These are phyloP conservation scores for Borostomias antarcticus DNA, from an alignment of 2,797 vertebrate species.

Conservation along the genomic window DNA sequence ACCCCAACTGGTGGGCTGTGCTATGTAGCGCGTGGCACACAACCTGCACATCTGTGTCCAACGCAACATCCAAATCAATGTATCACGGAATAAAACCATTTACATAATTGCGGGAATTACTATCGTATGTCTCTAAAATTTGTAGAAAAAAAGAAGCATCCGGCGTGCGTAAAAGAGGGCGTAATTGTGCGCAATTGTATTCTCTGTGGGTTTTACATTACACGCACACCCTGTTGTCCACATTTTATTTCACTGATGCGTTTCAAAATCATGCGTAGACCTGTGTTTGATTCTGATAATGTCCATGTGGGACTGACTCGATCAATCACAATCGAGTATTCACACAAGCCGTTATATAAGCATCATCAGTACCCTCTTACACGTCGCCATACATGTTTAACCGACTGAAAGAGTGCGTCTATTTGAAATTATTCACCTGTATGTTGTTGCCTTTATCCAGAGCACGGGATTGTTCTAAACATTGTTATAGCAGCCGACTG, in stretches of 20 bases:
- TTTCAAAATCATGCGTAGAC: too few relatives aligned
- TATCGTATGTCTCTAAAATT: too few relatives aligned
- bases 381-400: too few relatives aligned
- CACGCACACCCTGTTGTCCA: too few relatives aligned
- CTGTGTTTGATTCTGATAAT: neutral
- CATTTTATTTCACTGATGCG: too few relatives aligned
- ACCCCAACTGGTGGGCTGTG: constrained; percentile 14
- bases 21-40: neutral
- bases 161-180: neutral
- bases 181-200: neutral
- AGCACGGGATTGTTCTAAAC: neutral
- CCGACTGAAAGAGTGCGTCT: neutral
- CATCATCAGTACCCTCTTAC: too few relatives aligned
- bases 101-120: neutral
- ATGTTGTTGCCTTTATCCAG: neutral
- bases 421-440: neutral
- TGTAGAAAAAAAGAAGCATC: too few relatives aligned
- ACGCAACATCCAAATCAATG: neutral
- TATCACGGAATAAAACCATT: neutral
- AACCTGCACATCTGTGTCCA: constrained; percentile 9
- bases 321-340: too few relatives aligned
- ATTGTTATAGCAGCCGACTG: neutral
- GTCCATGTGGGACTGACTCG: too few relatives aligned
- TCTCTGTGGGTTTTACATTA: too few relatives aligned
- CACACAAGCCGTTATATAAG: too few relatives aligned